phyloP scores from a whole-genome alignment of 2,888 invertebrate species.

The Tetragnatha montana region DNA sequence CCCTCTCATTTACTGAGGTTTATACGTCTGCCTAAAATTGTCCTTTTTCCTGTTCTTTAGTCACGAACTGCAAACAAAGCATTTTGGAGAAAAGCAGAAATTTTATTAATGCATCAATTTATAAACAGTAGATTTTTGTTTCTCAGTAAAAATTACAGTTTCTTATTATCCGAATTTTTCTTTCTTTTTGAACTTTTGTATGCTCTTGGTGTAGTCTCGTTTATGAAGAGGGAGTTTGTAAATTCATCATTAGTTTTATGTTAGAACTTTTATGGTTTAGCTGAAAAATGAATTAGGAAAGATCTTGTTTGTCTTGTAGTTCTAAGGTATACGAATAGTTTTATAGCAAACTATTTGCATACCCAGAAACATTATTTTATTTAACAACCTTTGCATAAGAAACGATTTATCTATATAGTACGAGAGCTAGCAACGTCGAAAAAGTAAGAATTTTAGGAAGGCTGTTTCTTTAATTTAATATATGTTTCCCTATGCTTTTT shows the following conservation, averaged over 20 bases:
- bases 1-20: not conserved
- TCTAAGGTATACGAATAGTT: too few species aligned
- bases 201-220: not conserved
- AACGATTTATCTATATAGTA: too few species aligned
- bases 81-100: slow-evolving; percentile 10
- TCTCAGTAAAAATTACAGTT: slow-evolving; percentile 3
- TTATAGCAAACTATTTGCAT: too few species aligned
- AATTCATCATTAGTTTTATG: not conserved
- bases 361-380: too few species aligned
- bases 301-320: too few species aligned
- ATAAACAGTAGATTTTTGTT: slow-evolving; percentile 27
- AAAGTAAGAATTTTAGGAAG: too few species aligned
- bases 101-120: slow-evolving; percentile 45
- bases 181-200: not conserved
- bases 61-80: slow-evolving; percentile 49
- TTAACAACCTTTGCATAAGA: too few species aligned
- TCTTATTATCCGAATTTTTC: not conserved
- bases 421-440: too few species aligned
- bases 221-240: not conserved
- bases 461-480: too few species aligned
- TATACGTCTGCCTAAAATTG: not conserved
- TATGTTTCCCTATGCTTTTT: too few species aligned
- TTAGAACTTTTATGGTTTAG: not conserved
- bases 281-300: too few species aligned
- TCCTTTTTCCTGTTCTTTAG: slow-evolving; percentile 19